Evolutionary conservation across 2,113 vertebrate genomes (phyloP), one percentile per base, ranked within the genome.

Genomic region (Pipra filicauda): DNA sequence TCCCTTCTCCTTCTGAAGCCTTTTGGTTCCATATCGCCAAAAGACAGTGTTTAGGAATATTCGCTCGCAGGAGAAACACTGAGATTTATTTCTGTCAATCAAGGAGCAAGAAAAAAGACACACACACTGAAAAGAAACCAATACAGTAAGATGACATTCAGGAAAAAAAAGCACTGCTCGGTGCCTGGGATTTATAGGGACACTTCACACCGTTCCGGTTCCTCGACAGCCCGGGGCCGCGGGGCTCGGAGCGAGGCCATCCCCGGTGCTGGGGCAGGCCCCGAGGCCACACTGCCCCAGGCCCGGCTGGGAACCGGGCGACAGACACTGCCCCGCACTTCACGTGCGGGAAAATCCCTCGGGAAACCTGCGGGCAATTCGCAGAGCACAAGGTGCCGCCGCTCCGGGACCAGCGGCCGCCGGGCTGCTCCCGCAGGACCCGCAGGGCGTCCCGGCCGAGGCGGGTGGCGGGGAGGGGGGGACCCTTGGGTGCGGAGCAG

Each of bases 1-100:
- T 3, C 12, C 28, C n/a, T 44, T 41, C 18, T 64, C n/a, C n/a
- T 43, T 31, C 19, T 20, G 46, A 54, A 74, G 21, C 17, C 37
- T 0, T 41, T 1, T n/a, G 55, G 24, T 33, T 81, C 49, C 1
- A 18, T 2, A 22, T 27, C 23, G 44, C 26, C 18, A 17, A 9
- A 93, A 39, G 19, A 54, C 31, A 16, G 5, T 0, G 0, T 30
- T 71, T 27, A 49, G 26, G 33, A 71, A 35, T 31, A 22, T 27
- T 41, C 9, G 30, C 12, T 21, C 23, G 8, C 12, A 13, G 20
- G 7, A 65, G 57, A 43, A 9, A 11, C 15, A 24, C 16, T 2
- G 28, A 61, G 51, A 52, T 74, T 69, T 81, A 59, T 35, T 94
- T 69, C 33, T 48, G 23, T 71, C 61, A 31, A 31, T 61, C 69